phyloP scores from a whole-genome alignment of 2,113 vertebrate species.

The Vombatus ursinus region DNA sequence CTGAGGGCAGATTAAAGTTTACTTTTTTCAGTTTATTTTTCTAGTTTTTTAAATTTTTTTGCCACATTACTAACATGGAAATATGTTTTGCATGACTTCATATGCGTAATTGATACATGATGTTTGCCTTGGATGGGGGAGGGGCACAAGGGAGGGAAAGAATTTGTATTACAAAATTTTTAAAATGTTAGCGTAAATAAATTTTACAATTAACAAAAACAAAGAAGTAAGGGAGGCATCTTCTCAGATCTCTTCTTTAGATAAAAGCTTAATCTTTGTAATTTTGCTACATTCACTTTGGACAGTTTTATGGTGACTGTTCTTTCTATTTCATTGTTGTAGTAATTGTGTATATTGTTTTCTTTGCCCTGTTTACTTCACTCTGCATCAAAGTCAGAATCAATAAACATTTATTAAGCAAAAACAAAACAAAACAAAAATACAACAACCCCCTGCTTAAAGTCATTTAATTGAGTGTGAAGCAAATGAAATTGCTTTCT shows the following conservation, averaged over 20 bases:
- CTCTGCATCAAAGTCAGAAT: background rate
- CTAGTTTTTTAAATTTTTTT: background rate
- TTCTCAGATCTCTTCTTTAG: background rate
- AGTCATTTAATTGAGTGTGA: background rate
- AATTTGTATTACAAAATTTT: background rate
- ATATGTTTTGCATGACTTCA: background rate
- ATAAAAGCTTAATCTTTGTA: background rate
- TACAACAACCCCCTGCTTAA: background rate
- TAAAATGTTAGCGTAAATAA: background rate
- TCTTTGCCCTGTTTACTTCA: background rate
- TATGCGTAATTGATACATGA: background rate
- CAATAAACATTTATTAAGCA: background rate
- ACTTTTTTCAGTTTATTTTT: background rate
- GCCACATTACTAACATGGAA: background rate
- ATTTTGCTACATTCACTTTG: background rate
- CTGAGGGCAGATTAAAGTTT: background rate
- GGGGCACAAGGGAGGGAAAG: background rate
- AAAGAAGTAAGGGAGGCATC: background rate
- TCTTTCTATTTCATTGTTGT: background rate
- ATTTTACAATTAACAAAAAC: background rate
- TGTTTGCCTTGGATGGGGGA: background rate
- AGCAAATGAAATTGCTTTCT: background rate
- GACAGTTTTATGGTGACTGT: background rate
- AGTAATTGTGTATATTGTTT: background rate
- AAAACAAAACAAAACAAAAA: background rate